Base-by-base conservation (phyloP, 1,140 invertebrate species). In the Heliothis subflexa region DNA sequence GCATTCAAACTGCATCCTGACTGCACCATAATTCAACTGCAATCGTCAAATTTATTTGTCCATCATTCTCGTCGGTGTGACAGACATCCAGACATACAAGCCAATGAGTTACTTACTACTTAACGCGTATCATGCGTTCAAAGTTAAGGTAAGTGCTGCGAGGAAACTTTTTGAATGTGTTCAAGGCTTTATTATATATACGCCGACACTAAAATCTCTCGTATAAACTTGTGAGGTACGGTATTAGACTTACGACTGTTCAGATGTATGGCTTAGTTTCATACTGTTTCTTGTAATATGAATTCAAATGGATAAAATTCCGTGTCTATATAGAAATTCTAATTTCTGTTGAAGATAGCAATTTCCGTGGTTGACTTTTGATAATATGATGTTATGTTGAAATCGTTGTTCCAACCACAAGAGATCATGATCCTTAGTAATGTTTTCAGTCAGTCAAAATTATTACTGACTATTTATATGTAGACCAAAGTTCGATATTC, bases 101-200 rank as follows among this genome's bases (percentile, higher is more conserved):
- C 73, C 73, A 75, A 75, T 50, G 73, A 75, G 73, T 75, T 75
- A 75, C 73, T 50, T 75, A 75, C 57, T 75, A 75, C 59, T 75
- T 75, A 75, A 75, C 73, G 73, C 73, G 47, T 75, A 75, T 75
- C 73, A 75, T 75, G 57, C 73, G 73, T 75, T 75, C 73, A 62
- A 75, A 75, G 73, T 75, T 75, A 75, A 75, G 73, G 73, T 75
- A 75, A 75, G 73, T 75, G 73, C 73, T 75, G 18, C 73, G 59
- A 28, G 45, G 45, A 75, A 75, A 75, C 54, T 75, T 75, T 75
- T 75, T 75, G 73, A 75, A 64, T 64, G 73, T 75, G 59, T 64
- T 62, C 73, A 62, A 68, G 59, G 57, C 73, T 75, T 74, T 74
- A 74, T 74, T 75, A 75, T 50, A 75, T 61, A 75, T 61, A 75